Percentiles rank a stretch among this genome's conserved stretches.
Conservation (phyloP, 2,888 invertebrate genomes). For the Gibbula magus region DNA sequence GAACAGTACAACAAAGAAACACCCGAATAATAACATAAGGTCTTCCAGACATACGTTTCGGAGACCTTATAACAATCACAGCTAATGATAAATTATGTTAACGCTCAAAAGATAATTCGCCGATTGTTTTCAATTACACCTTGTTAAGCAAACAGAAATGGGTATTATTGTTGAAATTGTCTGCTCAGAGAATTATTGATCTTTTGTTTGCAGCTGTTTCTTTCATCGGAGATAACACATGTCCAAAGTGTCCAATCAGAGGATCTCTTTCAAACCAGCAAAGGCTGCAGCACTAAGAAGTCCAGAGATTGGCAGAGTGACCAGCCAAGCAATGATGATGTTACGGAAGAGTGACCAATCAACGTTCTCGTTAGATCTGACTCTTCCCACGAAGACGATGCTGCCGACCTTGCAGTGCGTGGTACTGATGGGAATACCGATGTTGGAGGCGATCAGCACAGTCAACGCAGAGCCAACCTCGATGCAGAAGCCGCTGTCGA, state of each 20-base stretch:
- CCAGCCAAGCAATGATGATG: slow-evolving; percentile 97
- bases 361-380: slow-evolving; percentile 74
- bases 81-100: no score
- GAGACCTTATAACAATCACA: no score
- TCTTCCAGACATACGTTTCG: no score
- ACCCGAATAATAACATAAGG: no score
- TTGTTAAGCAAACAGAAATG: no score
- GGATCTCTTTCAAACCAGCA: slow-evolving; percentile 76
- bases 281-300: slow-evolving; percentile 88
- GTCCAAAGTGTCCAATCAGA: slow-evolving; percentile 1
- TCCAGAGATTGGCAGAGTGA: slow-evolving; percentile 96
- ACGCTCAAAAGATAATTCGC: no score
- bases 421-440: slow-evolving; percentile 96
- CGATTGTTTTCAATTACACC: no score
- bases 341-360: slow-evolving; percentile 82
- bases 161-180: no score
- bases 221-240: no score
- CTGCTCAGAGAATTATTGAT: no score
- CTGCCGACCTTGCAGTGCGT: slow-evolving; percentile 99
- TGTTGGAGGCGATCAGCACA: slow-evolving; percentile 95
- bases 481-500: slow-evolving; percentile 91
- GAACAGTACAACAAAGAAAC: no score
- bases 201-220: no score
- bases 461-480: slow-evolving; percentile 97
- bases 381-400: slow-evolving; percentile 92